phyloP scores from a whole-genome alignment of 2,113 vertebrate genomes.

The Oncorhynchus kisutch region DNA sequence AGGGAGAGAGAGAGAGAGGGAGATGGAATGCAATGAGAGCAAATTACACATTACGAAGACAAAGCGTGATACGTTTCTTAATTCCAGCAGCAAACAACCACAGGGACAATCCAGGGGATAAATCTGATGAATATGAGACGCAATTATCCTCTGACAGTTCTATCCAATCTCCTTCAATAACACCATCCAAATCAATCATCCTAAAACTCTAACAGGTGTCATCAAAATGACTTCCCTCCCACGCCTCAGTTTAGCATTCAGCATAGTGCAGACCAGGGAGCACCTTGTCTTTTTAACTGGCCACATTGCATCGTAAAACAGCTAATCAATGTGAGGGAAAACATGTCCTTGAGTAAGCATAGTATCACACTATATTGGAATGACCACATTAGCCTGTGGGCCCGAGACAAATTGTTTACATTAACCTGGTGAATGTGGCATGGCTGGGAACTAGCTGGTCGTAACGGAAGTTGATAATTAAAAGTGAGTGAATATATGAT shows the following conservation, averaged over 20 bases:
- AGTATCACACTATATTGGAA: neutral
- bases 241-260: neutral
- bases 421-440: neutral
- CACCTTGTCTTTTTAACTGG: neutral
- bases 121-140: neutral
- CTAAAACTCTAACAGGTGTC: conserved; percentile 22
- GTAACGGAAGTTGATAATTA: too few relatives aligned
- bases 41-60: neutral
- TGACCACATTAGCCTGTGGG: neutral
- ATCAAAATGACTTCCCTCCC: neutral
- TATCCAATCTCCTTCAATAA: conserved; percentile 4
- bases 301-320: neutral
- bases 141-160: conserved; percentile 23
- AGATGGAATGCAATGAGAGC: neutral
- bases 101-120: neutral
- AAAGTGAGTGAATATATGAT: too few relatives aligned
- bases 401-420: conserved; percentile 14
- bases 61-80: neutral
- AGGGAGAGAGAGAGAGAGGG: neutral
- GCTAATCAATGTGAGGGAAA: neutral
- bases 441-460: too few relatives aligned
- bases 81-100: neutral
- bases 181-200: conserved; percentile 38
- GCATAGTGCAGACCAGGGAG: neutral
- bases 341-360: conserved; percentile 13